Base-by-base conservation (phyloP, 2,888 invertebrate genomes). In the Troilus luridus region DNA sequence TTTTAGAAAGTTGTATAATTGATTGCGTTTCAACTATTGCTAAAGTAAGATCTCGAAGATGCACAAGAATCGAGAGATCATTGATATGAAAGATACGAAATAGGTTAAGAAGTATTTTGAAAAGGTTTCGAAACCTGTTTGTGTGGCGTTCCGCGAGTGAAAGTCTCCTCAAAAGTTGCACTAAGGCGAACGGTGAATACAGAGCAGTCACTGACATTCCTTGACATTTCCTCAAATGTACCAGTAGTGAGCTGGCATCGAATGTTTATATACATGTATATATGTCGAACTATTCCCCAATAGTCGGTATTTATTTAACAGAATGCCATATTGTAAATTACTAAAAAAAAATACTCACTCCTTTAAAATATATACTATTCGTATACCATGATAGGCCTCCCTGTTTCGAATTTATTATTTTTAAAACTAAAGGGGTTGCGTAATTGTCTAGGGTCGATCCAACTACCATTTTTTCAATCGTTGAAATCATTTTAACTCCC, bases 131-230 rank as follows among this genome's bases (percentile, higher is more conserved):
- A 81, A 81, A 81, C 81, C 81, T 81, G 81, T 81, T 81, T 81
- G 81, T 56, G 77, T 56, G 1, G 81, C 81, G 81, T 81, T 81
- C 81, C 56, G 1, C 81, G 21, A n/a, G 81, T 81, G 81, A 81
- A 81, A 81, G 81, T 81, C 19, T 81, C 56, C 56, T 81, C 81
- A 81, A 81, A 81, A 21, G 81, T 81, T 81, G 81, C 81, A 56
- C 54, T 9, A 41, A 19, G 77, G 77, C 54, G 17, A 21, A 41
- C 54, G 11, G 27, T 81, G 81, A 81, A 81, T 81, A 81, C 81
- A 81, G 56, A 81, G 21, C 81, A 41, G 19, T 19, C 19, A 81
- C 41, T 54, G 54, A 41, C 81, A 81, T 81, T 56, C 56, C 81
- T 81, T 56, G 56, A 81, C 81, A 81, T 41, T 81, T 81, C 72